These are phyloP conservation scores for Rafetus swinhoei DNA, from an alignment of 2,113 vertebrate species.

Conservation along the genomic window DNA sequence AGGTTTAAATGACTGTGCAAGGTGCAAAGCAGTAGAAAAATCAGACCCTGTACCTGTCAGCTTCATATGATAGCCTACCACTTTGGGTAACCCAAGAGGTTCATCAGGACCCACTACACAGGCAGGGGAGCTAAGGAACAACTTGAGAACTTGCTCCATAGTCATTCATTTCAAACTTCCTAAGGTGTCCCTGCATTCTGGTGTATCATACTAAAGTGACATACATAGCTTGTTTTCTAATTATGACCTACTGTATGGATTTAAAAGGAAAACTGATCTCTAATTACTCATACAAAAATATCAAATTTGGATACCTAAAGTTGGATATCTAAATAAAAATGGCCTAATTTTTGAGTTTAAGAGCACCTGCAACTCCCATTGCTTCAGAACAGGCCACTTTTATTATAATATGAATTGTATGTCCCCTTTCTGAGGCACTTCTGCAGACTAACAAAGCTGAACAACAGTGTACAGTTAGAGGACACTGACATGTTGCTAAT, in stretches of 20 bases:
- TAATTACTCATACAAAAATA: not conserved
- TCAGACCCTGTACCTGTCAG: not conserved
- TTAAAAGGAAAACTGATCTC: not conserved
- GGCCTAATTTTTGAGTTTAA: not conserved
- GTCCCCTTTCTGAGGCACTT: not conserved
- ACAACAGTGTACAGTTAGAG: not conserved
- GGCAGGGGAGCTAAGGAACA: not conserved
- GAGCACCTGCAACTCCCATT: not conserved
- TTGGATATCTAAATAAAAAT: not conserved
- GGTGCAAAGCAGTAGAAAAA: not conserved
- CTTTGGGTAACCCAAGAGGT: not conserved
- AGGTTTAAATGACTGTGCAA: not conserved
- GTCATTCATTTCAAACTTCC: not conserved
- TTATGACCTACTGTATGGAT: accelerated
- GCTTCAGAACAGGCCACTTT: not conserved
- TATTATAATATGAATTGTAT: not conserved
- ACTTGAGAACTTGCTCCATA: not conserved
- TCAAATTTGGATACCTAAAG: not conserved
- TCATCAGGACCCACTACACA: not conserved
- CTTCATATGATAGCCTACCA: not conserved
- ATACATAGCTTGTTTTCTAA: not conserved
- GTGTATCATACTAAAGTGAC: not conserved
- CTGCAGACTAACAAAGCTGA: not conserved
- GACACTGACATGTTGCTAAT: not conserved
- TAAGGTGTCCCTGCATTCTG: not conserved